Conservation (phyloP, 2,797 vertebrate genomes). For the Malurus leucopterus region DNA sequence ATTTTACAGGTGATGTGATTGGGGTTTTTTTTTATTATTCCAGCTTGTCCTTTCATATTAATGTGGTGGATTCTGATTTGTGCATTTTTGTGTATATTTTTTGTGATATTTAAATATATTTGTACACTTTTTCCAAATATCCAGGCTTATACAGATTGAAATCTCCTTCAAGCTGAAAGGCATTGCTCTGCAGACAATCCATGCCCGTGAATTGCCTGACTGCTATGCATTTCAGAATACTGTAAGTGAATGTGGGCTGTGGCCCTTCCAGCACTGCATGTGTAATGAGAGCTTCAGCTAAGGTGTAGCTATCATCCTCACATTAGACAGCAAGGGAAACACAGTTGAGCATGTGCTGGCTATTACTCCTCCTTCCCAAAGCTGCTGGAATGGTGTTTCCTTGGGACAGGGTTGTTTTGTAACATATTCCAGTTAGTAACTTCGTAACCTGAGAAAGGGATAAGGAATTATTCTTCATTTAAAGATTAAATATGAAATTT, state of each 20-base stretch:
- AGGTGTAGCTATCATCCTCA: not conserved
- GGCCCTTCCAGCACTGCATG: not conserved
- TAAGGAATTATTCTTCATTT: not conserved
- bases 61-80: not conserved
- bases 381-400: not conserved
- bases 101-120: not conserved
- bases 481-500: not conserved
- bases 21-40: not conserved
- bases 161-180: constrained; percentile 88
- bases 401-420: not conserved
- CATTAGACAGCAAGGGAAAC: not conserved
- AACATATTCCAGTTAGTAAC: not conserved
- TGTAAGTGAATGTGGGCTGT: constrained; percentile 67
- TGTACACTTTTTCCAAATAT: not conserved
- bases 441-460: not conserved
- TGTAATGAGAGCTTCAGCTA: not conserved
- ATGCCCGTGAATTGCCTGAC: constrained; percentile 86
- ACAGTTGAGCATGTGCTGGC: not conserved
- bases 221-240: constrained; percentile 87
- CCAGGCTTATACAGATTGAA: constrained; percentile 85
- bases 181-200: constrained; percentile 90
- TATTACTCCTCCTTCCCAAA: not conserved
- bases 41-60: not conserved
- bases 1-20: constrained; percentile 73
- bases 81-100: not conserved